Percentiles rank a stretch among this genome's conserved stretches.
Evolutionary conservation across 2,888 invertebrate genomes (phyloP).

Genomic region (Pyrochroa serraticornis): DNA sequence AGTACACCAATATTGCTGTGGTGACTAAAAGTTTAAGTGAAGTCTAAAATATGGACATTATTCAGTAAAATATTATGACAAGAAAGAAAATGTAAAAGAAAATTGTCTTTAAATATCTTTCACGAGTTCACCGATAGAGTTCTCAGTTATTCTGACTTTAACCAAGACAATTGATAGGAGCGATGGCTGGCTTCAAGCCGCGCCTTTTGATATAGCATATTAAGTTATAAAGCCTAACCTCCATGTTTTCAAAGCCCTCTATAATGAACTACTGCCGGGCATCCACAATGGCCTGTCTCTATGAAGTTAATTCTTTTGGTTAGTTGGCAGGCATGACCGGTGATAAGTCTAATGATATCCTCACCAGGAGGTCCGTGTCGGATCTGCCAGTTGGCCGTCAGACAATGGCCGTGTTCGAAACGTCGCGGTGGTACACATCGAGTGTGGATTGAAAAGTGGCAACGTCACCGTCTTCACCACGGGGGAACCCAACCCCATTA

Average conservation of each 20-base stretch:
- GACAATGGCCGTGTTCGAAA: slow-evolving; percentile 28
- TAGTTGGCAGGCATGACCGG: slow-evolving; percentile 37
- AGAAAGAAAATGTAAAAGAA: too few relatives aligned
- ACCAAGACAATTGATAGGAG: too few relatives aligned
- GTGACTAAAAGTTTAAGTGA: too few relatives aligned
- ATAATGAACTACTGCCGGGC: slow-evolving; percentile 26
- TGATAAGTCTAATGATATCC: slow-evolving; percentile 42
- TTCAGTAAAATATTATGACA: too few relatives aligned
- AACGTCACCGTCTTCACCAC: slow-evolving; percentile 28
- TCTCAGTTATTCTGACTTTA: too few relatives aligned
- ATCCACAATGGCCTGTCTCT: slow-evolving; percentile 24
- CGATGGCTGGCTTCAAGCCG: slow-evolving; percentile 2
- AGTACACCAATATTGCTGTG: too few relatives aligned
- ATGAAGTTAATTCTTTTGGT: slow-evolving; percentile 36
- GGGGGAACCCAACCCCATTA: slow-evolving; percentile 38
- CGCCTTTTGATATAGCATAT: slow-evolving; percentile 12
- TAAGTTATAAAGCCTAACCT: slow-evolving; percentile 13
- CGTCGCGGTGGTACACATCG: slow-evolving; percentile 17
- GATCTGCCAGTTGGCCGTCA: slow-evolving; percentile 36
- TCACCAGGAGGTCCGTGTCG: slow-evolving; percentile 38
- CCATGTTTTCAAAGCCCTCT: slow-evolving; percentile 8
- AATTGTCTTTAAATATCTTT: too few relatives aligned
- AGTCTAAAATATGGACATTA: too few relatives aligned
- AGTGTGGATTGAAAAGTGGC: slow-evolving; percentile 30
- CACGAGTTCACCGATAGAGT: too few relatives aligned